Evolutionary conservation across 2,797 vertebrate genomes (phyloP).

Genomic region (Pempheris klunzingeri): DNA sequence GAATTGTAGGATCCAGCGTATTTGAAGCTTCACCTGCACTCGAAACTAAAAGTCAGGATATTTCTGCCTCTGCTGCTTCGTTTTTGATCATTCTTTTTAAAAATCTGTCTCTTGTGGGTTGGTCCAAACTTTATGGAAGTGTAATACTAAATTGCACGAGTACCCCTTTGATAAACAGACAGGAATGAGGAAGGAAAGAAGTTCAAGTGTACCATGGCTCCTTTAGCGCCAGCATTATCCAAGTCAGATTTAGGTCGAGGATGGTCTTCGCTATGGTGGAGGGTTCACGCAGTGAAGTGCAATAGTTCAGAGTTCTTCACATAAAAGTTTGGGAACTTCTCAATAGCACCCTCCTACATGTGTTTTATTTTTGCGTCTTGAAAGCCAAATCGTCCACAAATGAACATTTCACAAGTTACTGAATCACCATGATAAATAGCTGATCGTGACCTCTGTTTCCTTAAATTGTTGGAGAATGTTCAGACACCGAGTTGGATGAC

Average conservation of each 20-base stretch:
- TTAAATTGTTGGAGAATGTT: conserved; percentile 41
- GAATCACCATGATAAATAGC: conserved; percentile 49
- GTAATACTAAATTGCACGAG: neutral
- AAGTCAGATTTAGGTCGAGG: neutral
- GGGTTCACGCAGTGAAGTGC: neutral
- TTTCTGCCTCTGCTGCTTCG: rapidly evolving
- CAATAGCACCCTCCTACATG: neutral
- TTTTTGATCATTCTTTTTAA: neutral
- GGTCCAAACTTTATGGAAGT: neutral
- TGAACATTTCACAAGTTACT: conserved; percentile 34
- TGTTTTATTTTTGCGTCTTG: neutral
- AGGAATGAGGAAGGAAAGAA: neutral
- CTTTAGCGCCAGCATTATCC: neutral
- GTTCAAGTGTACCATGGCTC: neutral
- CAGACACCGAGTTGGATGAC: conserved; percentile 35
- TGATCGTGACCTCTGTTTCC: conserved; percentile 41
- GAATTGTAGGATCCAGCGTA: neutral
- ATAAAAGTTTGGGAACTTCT: neutral
- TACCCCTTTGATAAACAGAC: neutral
- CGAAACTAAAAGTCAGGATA: neutral
- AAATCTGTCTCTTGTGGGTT: neutral
- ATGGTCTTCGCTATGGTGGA: neutral
- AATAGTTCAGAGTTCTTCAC: neutral
- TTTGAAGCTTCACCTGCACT: neutral
- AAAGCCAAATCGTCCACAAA: conserved; percentile 32